Base-by-base conservation (phyloP, 2,888 invertebrate species). In the Clusia tigrina region DNA sequence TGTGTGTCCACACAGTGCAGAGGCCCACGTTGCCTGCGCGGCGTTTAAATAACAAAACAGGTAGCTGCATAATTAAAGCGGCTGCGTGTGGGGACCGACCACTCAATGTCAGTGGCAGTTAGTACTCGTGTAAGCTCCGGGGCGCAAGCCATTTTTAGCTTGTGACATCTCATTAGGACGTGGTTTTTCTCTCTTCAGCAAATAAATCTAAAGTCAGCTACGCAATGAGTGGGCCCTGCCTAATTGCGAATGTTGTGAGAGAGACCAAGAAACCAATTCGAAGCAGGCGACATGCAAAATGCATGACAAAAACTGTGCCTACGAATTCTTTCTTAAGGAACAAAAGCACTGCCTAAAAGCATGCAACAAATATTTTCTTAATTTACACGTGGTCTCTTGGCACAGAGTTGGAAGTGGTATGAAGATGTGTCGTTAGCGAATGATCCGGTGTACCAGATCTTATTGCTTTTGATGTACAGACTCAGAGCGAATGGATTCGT, bases 101-200 rank as follows among this genome's bases (percentile, higher is more conserved):
- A 6, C 42, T 42, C 42, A 42, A 42, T 42, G 42, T 42, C 42
- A 42, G 10, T 42, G 42, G 42, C 42, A 42, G 42, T 42, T 42
- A 42, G 42, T 10, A 17, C n/a, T n/a, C 10, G 42, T n/a, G n/a
- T 42, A n/a, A 10, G 42, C 42, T 42, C n/a, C 10, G n/a, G 42
- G 42, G n/a, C n/a, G n/a, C n/a, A 10, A 10, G 42, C 42, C 42
- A 42, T 42, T 42, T 42, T 42, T 42, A 42, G 42, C 42, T 10
- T 42, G n/a, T n/a, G 42, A 17, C 42, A 42, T 42, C 42, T 42
- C 42, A 42, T 42, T 42, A 42, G 42, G n/a, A n/a, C 42, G 42
- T 6, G n/a, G n/a, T 15, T 17, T 15, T 42, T 10, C 32, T n/a
- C n/a, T 32, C 12, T 32, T 32, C 32, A 12, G 32, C 32, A 32